phyloP scores from a whole-genome alignment of 1,140 invertebrate genomes.

The Belonocnema kinseyi region DNA sequence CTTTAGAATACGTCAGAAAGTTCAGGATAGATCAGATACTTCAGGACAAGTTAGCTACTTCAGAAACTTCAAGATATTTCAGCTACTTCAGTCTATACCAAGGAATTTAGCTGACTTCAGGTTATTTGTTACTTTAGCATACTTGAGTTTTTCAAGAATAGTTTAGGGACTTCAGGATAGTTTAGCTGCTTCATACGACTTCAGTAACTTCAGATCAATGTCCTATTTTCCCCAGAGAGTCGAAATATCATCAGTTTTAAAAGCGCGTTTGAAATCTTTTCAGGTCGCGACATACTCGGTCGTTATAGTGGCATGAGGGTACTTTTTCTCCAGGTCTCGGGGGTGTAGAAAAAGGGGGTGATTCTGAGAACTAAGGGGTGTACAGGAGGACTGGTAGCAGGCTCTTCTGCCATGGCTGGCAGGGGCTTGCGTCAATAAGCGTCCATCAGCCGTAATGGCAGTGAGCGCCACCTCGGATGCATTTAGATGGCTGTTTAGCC shows the following conservation, averaged over 20 bases:
- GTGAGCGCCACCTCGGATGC: slow-evolving; percentile 76
- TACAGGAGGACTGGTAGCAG: slow-evolving; percentile 57
- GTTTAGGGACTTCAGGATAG: too few species aligned
- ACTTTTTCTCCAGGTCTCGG: background rate
- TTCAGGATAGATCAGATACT: too few species aligned
- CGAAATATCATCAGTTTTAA: background rate
- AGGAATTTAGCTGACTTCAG: too few species aligned
- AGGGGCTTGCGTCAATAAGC: slow-evolving; percentile 75
- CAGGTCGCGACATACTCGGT: background rate
- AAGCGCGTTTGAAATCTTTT: background rate
- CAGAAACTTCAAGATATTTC: too few species aligned
- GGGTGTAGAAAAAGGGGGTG: slow-evolving; percentile 32
- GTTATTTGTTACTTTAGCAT: too few species aligned
- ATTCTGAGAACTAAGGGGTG: slow-evolving; percentile 55
- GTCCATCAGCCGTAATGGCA: slow-evolving; percentile 76
- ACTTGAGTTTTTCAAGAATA: too few species aligned
- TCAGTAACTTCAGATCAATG: too few species aligned
- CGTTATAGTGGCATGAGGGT: background rate
- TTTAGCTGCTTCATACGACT: too few species aligned
- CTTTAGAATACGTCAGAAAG: too few species aligned
- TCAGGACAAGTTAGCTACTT: too few species aligned
- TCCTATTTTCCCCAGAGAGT: too few species aligned
- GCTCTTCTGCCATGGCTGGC: slow-evolving; percentile 61
- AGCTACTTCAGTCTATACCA: too few species aligned
- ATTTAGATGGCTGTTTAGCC: slow-evolving; percentile 77